These are phyloP conservation scores for Chiroxiphia lanceolata DNA, from an alignment of 2,797 vertebrate species.

Conservation along the genomic window DNA sequence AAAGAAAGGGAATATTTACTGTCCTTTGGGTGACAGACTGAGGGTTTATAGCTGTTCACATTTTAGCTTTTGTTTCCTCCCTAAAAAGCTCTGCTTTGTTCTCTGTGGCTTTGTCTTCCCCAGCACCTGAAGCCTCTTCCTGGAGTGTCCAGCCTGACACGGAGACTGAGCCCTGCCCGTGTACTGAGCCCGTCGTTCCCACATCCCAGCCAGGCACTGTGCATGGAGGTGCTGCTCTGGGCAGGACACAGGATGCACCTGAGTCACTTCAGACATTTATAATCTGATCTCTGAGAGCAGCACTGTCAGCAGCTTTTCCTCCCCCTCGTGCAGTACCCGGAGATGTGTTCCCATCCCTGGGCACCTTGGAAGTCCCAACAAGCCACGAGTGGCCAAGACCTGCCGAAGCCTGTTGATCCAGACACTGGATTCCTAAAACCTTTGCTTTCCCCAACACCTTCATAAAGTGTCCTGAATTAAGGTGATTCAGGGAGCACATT, in stretches of 20 bases:
- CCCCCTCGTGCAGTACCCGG: not conserved
- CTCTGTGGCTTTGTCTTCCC: not conserved
- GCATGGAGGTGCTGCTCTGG: not conserved
- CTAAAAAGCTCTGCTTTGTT: not conserved
- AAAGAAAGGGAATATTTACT: not conserved
- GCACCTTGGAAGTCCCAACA: not conserved
- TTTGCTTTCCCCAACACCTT: not conserved
- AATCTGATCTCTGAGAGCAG: not conserved
- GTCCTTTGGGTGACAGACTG: not conserved
- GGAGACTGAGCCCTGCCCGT: not conserved
- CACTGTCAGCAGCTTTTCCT: not conserved
- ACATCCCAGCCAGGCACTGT: not conserved
- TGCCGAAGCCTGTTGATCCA: not conserved
- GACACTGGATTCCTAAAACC: not conserved
- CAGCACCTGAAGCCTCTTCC: not conserved
- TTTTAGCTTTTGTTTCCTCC: constrained; percentile 14
- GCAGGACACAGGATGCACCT: not conserved
- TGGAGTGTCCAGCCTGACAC: not conserved
- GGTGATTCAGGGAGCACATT: constrained; percentile 12
- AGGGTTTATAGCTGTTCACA: not conserved
- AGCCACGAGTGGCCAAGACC: not conserved
- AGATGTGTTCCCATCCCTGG: not conserved
- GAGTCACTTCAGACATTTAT: not conserved
- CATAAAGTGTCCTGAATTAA: not conserved
- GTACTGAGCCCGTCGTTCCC: not conserved